phyloP scores from a whole-genome alignment of 2,888 invertebrate genomes.

The Lacanobia oleracea region DNA sequence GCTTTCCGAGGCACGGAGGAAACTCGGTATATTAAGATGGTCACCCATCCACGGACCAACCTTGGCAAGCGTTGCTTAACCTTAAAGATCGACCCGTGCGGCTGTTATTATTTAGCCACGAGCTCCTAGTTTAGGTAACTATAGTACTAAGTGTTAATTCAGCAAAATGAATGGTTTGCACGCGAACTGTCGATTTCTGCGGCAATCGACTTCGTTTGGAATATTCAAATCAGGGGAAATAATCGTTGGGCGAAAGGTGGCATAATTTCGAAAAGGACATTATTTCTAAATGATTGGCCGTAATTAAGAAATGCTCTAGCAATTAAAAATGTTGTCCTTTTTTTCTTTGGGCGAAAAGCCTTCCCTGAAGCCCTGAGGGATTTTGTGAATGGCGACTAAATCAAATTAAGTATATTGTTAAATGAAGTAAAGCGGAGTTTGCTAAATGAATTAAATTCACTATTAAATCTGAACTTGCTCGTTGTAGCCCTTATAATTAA shows the following conservation, averaged over 20 bases:
- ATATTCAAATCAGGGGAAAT: slow-evolving; percentile 15
- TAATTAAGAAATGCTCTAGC: slow-evolving; percentile 33
- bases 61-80: too few relatives aligned
- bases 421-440: background rate
- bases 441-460: background rate
- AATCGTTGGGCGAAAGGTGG: background rate
- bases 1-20: too few relatives aligned
- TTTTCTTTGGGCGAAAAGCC: background rate
- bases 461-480: background rate
- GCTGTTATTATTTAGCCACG: too few relatives aligned
- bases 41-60: too few relatives aligned
- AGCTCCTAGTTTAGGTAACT: background rate
- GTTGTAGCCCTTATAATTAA: too few relatives aligned
- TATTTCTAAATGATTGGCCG: slow-evolving; percentile 18
- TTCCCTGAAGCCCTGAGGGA: background rate
- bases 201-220: slow-evolving; percentile 8
- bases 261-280: background rate
- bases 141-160: slow-evolving; percentile 6
- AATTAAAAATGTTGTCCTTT: background rate
- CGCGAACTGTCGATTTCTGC: slow-evolving; percentile 26
- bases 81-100: too few relatives aligned
- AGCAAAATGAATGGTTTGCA: slow-evolving; percentile 19
- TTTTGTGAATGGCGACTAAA: background rate
- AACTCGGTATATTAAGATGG: too few relatives aligned
- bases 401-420: slow-evolving; percentile 16